A percentile compares a stretch with the other conserved stretches of the same genome.
Conservation (phyloP, 2,113 vertebrate genomes). For the Uria lomvia region DNA sequence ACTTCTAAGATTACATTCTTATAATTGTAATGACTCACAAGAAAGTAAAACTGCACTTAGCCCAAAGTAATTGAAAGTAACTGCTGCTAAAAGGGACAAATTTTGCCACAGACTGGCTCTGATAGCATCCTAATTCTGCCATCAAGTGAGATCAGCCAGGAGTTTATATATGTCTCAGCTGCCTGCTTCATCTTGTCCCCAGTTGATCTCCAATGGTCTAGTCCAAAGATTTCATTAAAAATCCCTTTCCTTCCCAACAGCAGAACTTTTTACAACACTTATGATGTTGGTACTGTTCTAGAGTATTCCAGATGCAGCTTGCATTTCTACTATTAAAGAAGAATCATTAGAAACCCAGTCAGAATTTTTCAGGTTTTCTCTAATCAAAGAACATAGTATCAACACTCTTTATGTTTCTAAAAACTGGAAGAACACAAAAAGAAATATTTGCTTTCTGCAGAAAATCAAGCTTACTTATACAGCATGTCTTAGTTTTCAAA, state of each 20-base stretch:
- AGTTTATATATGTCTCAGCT: background rate
- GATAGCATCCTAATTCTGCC: background rate
- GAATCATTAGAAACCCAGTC: background rate
- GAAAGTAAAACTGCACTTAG: background rate
- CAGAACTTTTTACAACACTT: background rate
- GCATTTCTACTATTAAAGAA: background rate
- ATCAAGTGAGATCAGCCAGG: background rate
- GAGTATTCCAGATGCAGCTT: background rate
- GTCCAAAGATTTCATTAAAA: background rate
- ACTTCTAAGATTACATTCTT: background rate
- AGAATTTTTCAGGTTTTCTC: background rate
- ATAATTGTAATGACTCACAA: conserved; percentile 3
- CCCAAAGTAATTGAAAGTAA: background rate
- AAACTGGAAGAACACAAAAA: background rate
- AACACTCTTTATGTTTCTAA: background rate
- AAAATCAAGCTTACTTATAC: background rate
- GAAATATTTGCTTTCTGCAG: background rate
- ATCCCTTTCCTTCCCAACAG: background rate
- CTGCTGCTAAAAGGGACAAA: background rate
- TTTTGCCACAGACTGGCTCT: background rate
- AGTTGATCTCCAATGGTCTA: background rate
- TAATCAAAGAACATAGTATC: background rate
- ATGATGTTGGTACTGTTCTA: background rate
- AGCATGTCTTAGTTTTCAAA: background rate
- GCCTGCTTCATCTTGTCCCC: background rate